A percentile compares a stretch with the other conserved stretches of the same genome.
Evolutionary conservation across 2,888 invertebrate genomes (phyloP).

Genomic region (Drosophila antonietae): DNA sequence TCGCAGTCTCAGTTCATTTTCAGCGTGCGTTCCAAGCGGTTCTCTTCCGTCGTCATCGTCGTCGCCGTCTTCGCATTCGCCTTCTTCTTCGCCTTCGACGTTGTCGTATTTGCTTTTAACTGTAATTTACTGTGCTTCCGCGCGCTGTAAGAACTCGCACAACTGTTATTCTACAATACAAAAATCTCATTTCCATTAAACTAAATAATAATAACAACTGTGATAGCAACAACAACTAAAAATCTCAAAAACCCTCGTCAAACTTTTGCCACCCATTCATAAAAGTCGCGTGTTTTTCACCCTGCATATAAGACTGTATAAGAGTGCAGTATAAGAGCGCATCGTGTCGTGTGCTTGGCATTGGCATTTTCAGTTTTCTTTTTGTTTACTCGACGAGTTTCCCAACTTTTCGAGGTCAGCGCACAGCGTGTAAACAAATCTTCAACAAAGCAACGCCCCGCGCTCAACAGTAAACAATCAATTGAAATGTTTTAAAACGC

Average conservation of each 20-base stretch:
- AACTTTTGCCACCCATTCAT: constrained; percentile 40
- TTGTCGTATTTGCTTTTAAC: constrained; percentile 34
- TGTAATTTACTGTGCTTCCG: constrained; percentile 55
- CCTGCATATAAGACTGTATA: constrained; percentile 46
- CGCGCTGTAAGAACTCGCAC: constrained; percentile 49
- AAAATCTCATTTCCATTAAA: constrained; percentile 16
- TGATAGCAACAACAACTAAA: constrained; percentile 46
- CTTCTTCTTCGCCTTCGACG: constrained; percentile 13
- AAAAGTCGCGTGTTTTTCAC: constrained; percentile 57
- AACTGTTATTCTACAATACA: constrained; percentile 18
- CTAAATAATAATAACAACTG: constrained; percentile 28
- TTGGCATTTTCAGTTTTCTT: constrained; percentile 26
- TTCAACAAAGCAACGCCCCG: constrained; percentile 2
- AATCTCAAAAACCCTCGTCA: constrained; percentile 14
- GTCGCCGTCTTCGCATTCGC: constrained; percentile 21
- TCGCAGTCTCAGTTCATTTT: constrained; percentile 66
- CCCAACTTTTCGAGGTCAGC: constrained; percentile 58
- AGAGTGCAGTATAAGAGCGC: constrained; percentile 55
- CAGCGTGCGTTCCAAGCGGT: constrained; percentile 65
- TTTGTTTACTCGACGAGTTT: constrained; percentile 51
- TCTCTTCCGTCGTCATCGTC: constrained; percentile 46
- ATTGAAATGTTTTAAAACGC: constrained; percentile 61
- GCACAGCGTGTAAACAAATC: constrained; percentile 40
- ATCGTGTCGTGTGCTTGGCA: constrained; percentile 1
- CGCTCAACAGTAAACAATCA: constrained; percentile 39